Conservation (phyloP, 2,113 vertebrate species). For the Heterochromis multidens region DNA sequence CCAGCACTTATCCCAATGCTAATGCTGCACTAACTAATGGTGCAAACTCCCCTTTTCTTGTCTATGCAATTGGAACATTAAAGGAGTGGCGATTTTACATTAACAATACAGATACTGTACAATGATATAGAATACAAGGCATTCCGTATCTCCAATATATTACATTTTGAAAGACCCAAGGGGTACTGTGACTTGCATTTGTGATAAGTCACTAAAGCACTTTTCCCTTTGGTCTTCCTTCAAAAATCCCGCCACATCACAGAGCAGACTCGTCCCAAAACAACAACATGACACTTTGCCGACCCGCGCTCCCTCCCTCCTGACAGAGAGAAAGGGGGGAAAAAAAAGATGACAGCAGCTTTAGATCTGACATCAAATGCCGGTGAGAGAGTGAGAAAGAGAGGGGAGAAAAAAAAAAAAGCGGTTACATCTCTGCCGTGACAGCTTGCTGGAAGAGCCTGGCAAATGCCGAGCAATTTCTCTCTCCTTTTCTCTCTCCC, state of each 20-base stretch:
- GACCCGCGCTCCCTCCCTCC: conserved; percentile 63
- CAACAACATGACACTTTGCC: conserved; percentile 70
- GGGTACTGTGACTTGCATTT: conserved; percentile 48
- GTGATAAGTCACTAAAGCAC: conserved; percentile 52
- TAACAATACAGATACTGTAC: not conserved
- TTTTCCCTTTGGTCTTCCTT: conserved; percentile 63
- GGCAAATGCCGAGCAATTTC: conserved; percentile 43
- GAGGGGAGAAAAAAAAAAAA: conserved; percentile 32
- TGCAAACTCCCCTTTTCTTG: not conserved
- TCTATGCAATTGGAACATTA: not conserved
- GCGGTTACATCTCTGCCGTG: conserved; percentile 66
- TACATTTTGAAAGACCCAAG: conserved; percentile 25
- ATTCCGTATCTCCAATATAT: not conserved
- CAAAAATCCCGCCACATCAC: conserved; percentile 71
- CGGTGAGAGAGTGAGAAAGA: conserved; percentile 52
- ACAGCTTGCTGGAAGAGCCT: conserved; percentile 69
- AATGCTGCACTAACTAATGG: not conserved
- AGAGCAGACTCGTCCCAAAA: conserved; percentile 63
- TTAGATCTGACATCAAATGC: conserved; percentile 75
- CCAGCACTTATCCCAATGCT: not conserved
- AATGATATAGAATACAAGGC: not conserved
- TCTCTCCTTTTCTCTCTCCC: conserved; percentile 20
- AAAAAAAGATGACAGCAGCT: conserved; percentile 68
- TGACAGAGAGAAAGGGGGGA: conserved; percentile 39
- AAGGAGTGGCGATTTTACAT: not conserved